Conservation (phyloP, 2,888 invertebrate species). For the Coleophora deauratella region DNA sequence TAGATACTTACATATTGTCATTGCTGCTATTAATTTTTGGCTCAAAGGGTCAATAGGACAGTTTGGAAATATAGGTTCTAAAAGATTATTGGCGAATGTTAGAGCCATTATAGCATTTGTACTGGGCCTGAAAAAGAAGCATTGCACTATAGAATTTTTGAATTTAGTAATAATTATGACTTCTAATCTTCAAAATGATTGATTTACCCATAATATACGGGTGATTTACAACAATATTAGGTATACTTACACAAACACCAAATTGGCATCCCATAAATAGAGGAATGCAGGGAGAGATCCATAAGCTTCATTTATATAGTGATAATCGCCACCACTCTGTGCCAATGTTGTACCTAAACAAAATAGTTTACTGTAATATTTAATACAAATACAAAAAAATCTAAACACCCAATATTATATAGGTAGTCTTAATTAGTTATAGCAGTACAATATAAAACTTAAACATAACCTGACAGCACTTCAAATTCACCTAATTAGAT, state of each 20-base stretch:
- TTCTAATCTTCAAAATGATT: neutral
- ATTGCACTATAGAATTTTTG: conserved; percentile 4
- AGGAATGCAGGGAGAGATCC: conserved; percentile 94
- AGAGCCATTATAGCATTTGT: conserved; percentile 97
- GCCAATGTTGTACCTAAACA: conserved; percentile 81
- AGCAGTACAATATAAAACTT: too few relatives aligned
- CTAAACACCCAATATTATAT: too few relatives aligned
- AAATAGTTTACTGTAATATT: conserved; percentile 2
- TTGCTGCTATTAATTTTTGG: conserved; percentile 84
- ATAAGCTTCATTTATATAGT: conserved; percentile 94
- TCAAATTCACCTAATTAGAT: too few relatives aligned
- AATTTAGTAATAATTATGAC: neutral
- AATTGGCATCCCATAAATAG: conserved; percentile 97
- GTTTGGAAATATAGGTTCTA: conserved; percentile 89
- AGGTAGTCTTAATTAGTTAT: too few relatives aligned
- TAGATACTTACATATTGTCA: conserved; percentile 82
- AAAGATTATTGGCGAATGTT: conserved; percentile 93
- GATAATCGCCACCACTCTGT: conserved; percentile 97
- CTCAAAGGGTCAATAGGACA: conserved; percentile 82
- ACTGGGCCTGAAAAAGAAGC: conserved; percentile 81
- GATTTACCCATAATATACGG: neutral
- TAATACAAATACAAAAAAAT: too few relatives aligned
- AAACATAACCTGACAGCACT: too few relatives aligned
- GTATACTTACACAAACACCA: conserved; percentile 92
- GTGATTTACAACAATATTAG: neutral